These are phyloP conservation scores for Pangasianodon hypophthalmus DNA, from an alignment of 2,113 vertebrate genomes.

Conservation along the genomic window DNA sequence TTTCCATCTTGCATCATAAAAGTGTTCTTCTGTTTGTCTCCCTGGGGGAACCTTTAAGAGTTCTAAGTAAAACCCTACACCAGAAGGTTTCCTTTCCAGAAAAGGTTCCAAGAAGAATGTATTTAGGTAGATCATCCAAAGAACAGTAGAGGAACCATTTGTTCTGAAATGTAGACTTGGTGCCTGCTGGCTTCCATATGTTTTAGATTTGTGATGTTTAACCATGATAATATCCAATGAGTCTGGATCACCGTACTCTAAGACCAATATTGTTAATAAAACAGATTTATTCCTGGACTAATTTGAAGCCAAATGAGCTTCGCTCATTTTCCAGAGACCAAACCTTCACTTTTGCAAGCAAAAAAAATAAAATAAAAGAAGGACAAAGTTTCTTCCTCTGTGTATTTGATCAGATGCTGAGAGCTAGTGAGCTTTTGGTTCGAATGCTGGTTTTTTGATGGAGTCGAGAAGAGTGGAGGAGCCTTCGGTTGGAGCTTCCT, in stretches of 20 bases:
- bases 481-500: constrained; percentile 5
- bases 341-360: background rate
- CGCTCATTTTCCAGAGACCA: background rate
- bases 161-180: background rate
- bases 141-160: background rate
- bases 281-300: background rate
- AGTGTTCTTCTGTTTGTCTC: background rate
- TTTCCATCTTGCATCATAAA: background rate
- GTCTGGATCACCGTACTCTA: background rate
- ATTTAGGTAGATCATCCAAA: background rate
- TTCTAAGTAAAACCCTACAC: background rate
- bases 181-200: background rate
- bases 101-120: too few relatives aligned
- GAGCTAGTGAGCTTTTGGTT: background rate
- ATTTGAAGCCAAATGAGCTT: background rate
- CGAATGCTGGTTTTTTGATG: background rate
- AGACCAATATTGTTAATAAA: background rate
- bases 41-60: background rate
- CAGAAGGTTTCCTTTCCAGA: background rate
- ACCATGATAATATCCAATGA: background rate
- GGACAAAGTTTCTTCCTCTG: background rate
- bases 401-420: background rate
- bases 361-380: background rate
- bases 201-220: background rate
- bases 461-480: background rate